Evolutionary conservation across 1,140 invertebrate genomes (phyloP).

Genomic region (Oppia nitens): DNA sequence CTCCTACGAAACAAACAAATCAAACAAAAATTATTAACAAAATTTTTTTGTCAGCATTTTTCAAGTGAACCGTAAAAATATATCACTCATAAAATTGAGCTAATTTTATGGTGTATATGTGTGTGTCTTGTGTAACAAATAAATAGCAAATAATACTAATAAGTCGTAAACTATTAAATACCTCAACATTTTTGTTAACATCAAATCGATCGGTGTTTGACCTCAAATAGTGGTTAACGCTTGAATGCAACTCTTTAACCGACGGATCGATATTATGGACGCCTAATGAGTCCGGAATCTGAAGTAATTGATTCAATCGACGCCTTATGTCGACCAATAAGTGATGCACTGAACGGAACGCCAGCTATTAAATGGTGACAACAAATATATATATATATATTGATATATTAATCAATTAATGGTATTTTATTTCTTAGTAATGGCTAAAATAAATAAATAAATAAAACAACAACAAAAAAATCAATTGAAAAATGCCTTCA

Average conservation of each 20-base stretch:
- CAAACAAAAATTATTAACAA: background rate
- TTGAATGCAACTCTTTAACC: constrained; percentile 32
- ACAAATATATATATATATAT: background rate
- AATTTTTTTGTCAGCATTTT: background rate
- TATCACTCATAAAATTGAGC: no score
- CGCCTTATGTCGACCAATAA: constrained; percentile 34
- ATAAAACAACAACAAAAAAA: no score
- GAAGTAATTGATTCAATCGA: constrained; percentile 34
- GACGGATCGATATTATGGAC: background rate
- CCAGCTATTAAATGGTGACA: constrained; percentile 31
- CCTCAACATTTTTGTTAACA: constrained; percentile 36
- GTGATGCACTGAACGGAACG: constrained; percentile 39
- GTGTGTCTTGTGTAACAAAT: no score
- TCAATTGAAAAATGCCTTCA: no score
- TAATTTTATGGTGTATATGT: no score
- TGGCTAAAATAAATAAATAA: no score
- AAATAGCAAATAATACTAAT: constrained; percentile 1
- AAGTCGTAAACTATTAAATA: constrained; percentile 24
- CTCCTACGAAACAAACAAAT: constrained; percentile 32
- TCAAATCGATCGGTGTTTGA: constrained; percentile 38
- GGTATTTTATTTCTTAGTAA: no score
- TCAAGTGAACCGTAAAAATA: background rate
- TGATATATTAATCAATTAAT: no score
- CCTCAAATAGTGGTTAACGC: constrained; percentile 34
- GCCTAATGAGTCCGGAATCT: constrained; percentile 28